phyloP scores from a whole-genome alignment of 2,113 vertebrate genomes.

The rat (Rattus norvegicus) region GRCr8 NC_086022.1:143813001-143813500 shows the following conservation, averaged over 20 bases:
- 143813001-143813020: background rate
- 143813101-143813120: background rate
- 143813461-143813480: background rate
- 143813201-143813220: background rate
- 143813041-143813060: background rate
- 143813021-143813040: background rate
- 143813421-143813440: background rate
- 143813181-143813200: background rate
- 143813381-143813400: background rate
- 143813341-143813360: background rate
- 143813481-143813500: background rate
- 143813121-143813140: background rate
- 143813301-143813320: background rate
- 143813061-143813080: background rate
- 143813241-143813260: background rate
- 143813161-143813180: background rate
- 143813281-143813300: slow-evolving; percentile 1
- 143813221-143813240: background rate
- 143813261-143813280: background rate
- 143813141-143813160: slow-evolving; percentile 47
- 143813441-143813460: background rate
- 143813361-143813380: background rate
- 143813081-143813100: background rate
- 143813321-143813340: background rate
- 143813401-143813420: background rate